Conservation (phyloP, 2,888 invertebrate species). For the Oscheius onirici region DNA sequence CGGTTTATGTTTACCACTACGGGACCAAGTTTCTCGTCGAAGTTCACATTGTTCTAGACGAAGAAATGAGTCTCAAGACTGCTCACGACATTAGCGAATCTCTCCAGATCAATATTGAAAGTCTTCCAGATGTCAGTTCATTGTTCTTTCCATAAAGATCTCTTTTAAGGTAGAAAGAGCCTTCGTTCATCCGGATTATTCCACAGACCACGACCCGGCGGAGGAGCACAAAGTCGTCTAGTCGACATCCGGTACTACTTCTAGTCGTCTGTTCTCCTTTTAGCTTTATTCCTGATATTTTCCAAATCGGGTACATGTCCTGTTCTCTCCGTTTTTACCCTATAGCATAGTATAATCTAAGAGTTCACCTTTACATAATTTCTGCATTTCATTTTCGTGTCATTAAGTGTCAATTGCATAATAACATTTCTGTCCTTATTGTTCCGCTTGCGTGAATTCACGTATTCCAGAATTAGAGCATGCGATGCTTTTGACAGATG, state of each 20-base stretch:
- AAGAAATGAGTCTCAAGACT: slow-evolving; percentile 72
- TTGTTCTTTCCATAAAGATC: neutral
- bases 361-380: too few species aligned
- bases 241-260: too few species aligned
- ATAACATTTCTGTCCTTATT: too few species aligned
- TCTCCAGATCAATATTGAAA: slow-evolving; percentile 74
- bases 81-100: slow-evolving; percentile 75
- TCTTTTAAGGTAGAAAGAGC: slow-evolving; percentile 73
- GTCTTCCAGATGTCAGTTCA: slow-evolving; percentile 68
- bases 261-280: too few species aligned
- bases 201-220: slow-evolving; percentile 73
- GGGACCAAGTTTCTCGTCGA: slow-evolving; percentile 74
- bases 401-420: too few species aligned
- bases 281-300: too few species aligned
- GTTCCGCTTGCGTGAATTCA: neutral
- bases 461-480: slow-evolving; percentile 14
- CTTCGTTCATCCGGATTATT: slow-evolving; percentile 75
- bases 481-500: slow-evolving; percentile 17
- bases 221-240: slow-evolving; percentile 71
- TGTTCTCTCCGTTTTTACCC: too few species aligned
- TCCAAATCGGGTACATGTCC: too few species aligned
- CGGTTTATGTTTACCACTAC: slow-evolving; percentile 75
- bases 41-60: slow-evolving; percentile 73
- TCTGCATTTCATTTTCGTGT: too few species aligned
- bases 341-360: too few species aligned